Evolutionary conservation across 2,113 vertebrate species (phyloP).

Genomic region (Bostrychus sinensis): DNA sequence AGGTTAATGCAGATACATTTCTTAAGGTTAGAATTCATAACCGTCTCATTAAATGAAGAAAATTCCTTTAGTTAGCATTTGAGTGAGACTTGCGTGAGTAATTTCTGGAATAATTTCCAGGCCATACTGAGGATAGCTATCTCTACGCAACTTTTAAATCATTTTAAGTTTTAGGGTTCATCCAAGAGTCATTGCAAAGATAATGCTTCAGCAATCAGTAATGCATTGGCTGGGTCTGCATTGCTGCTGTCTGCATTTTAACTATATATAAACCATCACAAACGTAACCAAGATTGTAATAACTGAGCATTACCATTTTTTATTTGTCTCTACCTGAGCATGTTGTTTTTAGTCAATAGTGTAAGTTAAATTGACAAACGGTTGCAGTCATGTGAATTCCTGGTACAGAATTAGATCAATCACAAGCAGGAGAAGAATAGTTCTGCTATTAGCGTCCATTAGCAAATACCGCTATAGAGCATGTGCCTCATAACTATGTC

Average conservation of each 20-base stretch:
- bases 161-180: too few relatives aligned
- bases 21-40: slow-evolving; percentile 12
- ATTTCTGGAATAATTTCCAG: too few relatives aligned
- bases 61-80: not conserved
- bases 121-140: too few relatives aligned
- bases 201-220: too few relatives aligned
- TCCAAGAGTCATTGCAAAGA: too few relatives aligned
- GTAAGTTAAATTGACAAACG: not conserved
- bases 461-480: not conserved
- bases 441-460: slow-evolving; percentile 6
- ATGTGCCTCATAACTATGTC: slow-evolving; percentile 15
- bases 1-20: not conserved
- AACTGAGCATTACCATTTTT: too few relatives aligned
- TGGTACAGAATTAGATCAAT: slow-evolving; percentile 1
- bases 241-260: too few relatives aligned
- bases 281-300: too few relatives aligned
- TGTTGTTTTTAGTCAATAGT: not conserved
- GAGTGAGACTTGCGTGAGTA: too few relatives aligned
- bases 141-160: too few relatives aligned
- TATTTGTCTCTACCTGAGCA: too few relatives aligned
- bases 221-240: not conserved
- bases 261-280: too few relatives aligned
- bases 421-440: slow-evolving; percentile 8
- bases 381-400: slow-evolving; percentile 9
- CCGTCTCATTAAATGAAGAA: not conserved